A percentile compares a stretch with the other conserved stretches of the same genome.
Evolutionary conservation across 2,888 invertebrate species (phyloP).

Genomic region (Thecocarcelia acutangulata): DNA sequence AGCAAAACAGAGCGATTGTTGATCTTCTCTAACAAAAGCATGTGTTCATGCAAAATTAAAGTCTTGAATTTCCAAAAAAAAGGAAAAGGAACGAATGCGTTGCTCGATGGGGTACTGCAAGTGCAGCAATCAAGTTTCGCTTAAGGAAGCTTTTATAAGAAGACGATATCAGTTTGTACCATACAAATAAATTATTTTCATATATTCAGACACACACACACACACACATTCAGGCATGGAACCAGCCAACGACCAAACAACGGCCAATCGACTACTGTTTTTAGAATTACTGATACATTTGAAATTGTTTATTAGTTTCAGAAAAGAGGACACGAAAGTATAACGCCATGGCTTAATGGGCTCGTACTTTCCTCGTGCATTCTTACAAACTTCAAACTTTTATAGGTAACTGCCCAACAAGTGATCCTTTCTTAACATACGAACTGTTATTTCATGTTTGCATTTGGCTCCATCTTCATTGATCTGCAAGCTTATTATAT

Average conservation of each 20-base stretch:
- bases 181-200: constrained; percentile 58
- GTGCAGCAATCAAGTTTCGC: no score
- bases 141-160: no score
- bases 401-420: not conserved
- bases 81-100: no score
- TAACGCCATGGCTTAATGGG: constrained; percentile 5
- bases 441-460: constrained; percentile 11
- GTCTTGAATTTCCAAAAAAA: no score
- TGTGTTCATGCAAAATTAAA: no score
- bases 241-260: not conserved
- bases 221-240: not conserved
- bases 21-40: no score
- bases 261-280: constrained; percentile 14
- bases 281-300: not conserved
- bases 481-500: constrained; percentile 60
- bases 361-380: not conserved
- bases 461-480: constrained; percentile 30
- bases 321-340: not conserved
- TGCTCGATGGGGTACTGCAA: no score
- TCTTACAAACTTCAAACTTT: not conserved
- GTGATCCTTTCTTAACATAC: constrained; percentile 1
- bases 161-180: no score
- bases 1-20: no score
- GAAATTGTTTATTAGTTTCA: not conserved
- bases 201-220: constrained; percentile 1